Evolutionary conservation across 1,140 invertebrate genomes (phyloP).

Genomic region (Coelopa frigida): DNA sequence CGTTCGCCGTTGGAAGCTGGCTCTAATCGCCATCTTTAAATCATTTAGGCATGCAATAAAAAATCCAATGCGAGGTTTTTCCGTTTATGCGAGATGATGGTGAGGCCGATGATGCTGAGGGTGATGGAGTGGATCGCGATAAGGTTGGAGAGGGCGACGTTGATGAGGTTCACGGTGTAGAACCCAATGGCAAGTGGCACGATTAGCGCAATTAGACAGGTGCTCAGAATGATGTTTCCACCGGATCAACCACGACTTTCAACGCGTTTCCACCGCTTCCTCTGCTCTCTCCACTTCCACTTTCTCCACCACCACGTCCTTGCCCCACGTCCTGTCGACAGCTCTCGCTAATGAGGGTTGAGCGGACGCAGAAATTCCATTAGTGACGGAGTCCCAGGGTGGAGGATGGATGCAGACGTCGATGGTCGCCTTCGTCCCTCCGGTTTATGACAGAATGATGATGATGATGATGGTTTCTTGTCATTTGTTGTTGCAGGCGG

Average conservation of each 20-base stretch:
- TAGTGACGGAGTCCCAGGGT: too few species aligned
- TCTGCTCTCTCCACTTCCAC: not conserved
- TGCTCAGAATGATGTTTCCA: conserved; percentile 44
- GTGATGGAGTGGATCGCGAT: too few species aligned
- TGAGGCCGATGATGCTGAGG: too few species aligned
- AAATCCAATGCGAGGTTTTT: not conserved
- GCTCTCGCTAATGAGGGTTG: conserved; percentile 24
- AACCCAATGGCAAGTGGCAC: conserved; percentile 14
- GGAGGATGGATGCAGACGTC: too few species aligned
- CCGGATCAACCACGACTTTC: conserved; percentile 27
- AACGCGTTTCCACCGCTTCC: not conserved
- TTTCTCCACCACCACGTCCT: not conserved
- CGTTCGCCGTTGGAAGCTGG: too few species aligned
- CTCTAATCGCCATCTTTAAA: not conserved
- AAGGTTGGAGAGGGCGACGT: too few species aligned
- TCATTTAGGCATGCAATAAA: conserved; percentile 1
- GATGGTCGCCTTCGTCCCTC: too few species aligned
- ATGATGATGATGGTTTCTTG: too few species aligned
- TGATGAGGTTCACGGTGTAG: too few species aligned
- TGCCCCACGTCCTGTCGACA: not conserved
- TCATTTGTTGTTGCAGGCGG: too few species aligned
- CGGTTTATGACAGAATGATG: too few species aligned
- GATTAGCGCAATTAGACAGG: conserved; percentile 45
- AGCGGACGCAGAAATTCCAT: conserved; percentile 38
- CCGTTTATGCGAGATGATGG: too few species aligned